Percentiles rank a stretch among this genome's conserved stretches.
Evolutionary conservation across 92 coral and sea anemone genomes (phyloP).

Genomic region (Plumapathes pennacea): DNA sequence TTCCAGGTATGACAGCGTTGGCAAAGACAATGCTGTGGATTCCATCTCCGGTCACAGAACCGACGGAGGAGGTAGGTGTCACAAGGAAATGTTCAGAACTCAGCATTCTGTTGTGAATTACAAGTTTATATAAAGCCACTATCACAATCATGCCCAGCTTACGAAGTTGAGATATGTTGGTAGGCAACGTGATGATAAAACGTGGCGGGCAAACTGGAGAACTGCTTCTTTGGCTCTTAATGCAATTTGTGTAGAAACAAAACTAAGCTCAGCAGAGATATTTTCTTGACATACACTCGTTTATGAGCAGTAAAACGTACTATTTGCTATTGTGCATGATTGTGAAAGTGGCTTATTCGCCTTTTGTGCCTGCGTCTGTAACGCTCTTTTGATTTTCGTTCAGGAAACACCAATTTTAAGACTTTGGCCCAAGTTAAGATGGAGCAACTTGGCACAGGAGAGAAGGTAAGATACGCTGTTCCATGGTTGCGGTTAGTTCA

Average conservation of each 20-base stretch:
- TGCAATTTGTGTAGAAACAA: too few species aligned
- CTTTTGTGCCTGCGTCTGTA: too few species aligned
- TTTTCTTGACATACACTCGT: too few species aligned
- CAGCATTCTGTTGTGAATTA: neutral
- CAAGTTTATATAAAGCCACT: neutral
- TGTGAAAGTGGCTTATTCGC: too few species aligned
- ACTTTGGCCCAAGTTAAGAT: constrained; percentile 65
- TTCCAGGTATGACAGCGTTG: constrained; percentile 79
- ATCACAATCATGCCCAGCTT: too few species aligned
- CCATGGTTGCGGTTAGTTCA: neutral
- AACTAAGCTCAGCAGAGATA: too few species aligned
- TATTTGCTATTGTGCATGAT: too few species aligned
- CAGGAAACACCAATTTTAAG: constrained; percentile 67
- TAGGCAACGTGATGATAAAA: too few species aligned
- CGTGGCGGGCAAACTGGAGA: too few species aligned
- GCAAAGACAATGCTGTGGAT: constrained; percentile 52
- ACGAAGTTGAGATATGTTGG: too few species aligned
- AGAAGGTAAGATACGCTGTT: constrained; percentile 51
- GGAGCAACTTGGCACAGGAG: constrained; percentile 91
- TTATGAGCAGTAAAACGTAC: too few species aligned
- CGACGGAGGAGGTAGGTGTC: constrained; percentile 51
- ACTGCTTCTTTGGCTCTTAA: too few species aligned
- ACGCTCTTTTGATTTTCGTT: neutral
- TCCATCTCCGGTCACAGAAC: constrained; percentile 82
- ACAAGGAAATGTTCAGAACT: neutral